Evolutionary conservation across 1,140 invertebrate species (phyloP).

Genomic region (Cotesia vestalis): DNA sequence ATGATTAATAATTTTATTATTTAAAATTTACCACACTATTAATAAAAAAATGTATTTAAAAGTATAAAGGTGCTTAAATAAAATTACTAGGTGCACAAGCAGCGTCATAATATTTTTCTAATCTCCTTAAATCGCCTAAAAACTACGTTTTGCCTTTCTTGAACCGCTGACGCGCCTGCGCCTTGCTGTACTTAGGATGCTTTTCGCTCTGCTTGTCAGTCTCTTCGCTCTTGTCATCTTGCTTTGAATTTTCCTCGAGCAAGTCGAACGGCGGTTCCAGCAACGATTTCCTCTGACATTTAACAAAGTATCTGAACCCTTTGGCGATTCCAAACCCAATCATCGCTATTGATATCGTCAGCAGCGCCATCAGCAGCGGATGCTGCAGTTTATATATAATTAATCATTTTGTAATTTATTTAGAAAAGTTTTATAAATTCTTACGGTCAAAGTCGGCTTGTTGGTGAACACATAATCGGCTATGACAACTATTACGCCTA

Average conservation of each 20-base stretch:
- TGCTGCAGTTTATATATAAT: constrained; percentile 59
- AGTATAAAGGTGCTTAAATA: too few relatives aligned
- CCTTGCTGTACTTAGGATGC: constrained; percentile 71
- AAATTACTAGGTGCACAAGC: too few relatives aligned
- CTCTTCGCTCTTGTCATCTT: constrained; percentile 49
- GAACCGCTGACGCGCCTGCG: constrained; percentile 75
- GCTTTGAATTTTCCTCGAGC: constrained; percentile 38
- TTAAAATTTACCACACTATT: too few relatives aligned
- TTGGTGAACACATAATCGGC: constrained; percentile 74
- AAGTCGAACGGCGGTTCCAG: constrained; percentile 69
- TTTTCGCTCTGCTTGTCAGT: constrained; percentile 53
- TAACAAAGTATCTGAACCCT: constrained; percentile 67
- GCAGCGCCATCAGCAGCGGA: constrained; percentile 69
- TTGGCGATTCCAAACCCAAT: constrained; percentile 69
- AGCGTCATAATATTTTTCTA: too few relatives aligned
- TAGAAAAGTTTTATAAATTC: constrained; percentile 41
- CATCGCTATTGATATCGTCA: constrained; percentile 70
- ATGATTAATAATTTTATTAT: too few relatives aligned
- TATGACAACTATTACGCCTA: constrained; percentile 77
- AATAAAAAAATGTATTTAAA: too few relatives aligned
- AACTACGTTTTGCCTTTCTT: constrained; percentile 72
- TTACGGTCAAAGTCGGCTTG: constrained; percentile 75
- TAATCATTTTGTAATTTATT: background rate
- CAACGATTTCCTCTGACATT: constrained; percentile 66
- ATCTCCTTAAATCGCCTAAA: too few relatives aligned